These are phyloP conservation scores for Epistrophe grossulariae DNA, from an alignment of 2,888 invertebrate species.

Conservation along the genomic window DNA sequence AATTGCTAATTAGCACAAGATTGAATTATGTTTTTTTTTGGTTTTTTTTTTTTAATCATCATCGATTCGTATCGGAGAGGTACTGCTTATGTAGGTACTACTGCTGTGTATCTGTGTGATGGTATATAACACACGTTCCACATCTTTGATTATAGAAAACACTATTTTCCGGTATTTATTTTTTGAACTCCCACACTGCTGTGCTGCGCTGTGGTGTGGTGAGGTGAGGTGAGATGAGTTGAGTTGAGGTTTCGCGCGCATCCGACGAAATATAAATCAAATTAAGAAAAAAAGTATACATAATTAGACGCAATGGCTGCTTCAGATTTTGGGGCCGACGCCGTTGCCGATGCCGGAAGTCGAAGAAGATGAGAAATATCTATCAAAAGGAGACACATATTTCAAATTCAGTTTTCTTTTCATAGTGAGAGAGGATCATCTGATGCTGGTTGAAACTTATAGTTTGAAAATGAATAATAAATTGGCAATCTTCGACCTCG, in stretches of 20 bases:
- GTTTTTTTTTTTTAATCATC: slow-evolving; percentile 29
- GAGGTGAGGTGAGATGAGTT: too few relatives aligned
- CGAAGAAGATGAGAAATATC: slow-evolving; percentile 54
- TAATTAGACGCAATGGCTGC: slow-evolving; percentile 42
- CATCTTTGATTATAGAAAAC: slow-evolving; percentile 35
- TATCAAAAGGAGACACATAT: slow-evolving; percentile 29
- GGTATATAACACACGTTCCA: background rate
- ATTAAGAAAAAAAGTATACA: slow-evolving; percentile 13
- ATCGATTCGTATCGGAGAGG: slow-evolving; percentile 32
- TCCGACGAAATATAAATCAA: slow-evolving; percentile 46
- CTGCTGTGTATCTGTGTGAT: background rate
- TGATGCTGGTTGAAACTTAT: slow-evolving; percentile 21
- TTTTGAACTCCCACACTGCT: slow-evolving; percentile 38
- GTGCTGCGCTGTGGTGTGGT: background rate
- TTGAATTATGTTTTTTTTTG: slow-evolving; percentile 23
- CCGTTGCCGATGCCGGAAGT: slow-evolving; percentile 48
- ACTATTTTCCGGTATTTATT: slow-evolving; percentile 34
- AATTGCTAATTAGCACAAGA: slow-evolving; percentile 50
- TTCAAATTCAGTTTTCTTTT: slow-evolving; percentile 1
- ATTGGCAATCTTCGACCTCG: slow-evolving; percentile 36
- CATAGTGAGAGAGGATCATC: slow-evolving; percentile 1
- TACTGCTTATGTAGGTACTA: too few relatives aligned
- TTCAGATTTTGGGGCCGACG: slow-evolving; percentile 5
- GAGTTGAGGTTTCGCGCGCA: slow-evolving; percentile 1
- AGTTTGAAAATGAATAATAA: slow-evolving; percentile 40